These are phyloP conservation scores for Pterostichus niger DNA, from an alignment of 2,888 invertebrate genomes.

Conservation along the genomic window DNA sequence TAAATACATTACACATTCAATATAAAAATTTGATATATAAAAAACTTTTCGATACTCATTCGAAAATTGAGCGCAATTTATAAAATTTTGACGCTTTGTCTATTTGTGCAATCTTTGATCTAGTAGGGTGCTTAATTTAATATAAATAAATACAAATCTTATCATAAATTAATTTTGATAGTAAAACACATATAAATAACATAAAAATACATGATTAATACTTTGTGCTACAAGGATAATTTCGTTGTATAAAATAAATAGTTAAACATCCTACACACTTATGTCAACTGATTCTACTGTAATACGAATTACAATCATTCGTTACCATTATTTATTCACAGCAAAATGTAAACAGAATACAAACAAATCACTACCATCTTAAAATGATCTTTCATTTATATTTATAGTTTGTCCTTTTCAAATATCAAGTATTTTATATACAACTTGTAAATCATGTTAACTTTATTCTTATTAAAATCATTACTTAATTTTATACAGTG, in stretches of 20 bases:
- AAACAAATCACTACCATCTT: no score
- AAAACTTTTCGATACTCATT: slow-evolving; percentile 44
- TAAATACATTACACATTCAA: slow-evolving; percentile 29
- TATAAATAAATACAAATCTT: slow-evolving; percentile 60
- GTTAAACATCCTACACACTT: slow-evolving; percentile 52
- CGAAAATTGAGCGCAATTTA: slow-evolving; percentile 32
- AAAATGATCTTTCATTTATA: no score
- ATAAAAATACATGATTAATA: slow-evolving; percentile 61
- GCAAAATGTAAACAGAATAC: not conserved
- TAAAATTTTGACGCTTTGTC: slow-evolving; percentile 38
- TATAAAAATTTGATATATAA: slow-evolving; percentile 51
- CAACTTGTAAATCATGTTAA: no score
- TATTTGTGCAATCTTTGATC: slow-evolving; percentile 49
- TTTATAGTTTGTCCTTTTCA: no score
- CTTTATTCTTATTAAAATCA: no score
- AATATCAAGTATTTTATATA: no score
- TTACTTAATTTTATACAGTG: no score
- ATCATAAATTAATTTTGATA: slow-evolving; percentile 58
- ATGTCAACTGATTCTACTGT: slow-evolving; percentile 15
- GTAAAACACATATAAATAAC: slow-evolving; percentile 58
- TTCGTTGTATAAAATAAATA: slow-evolving; percentile 61
- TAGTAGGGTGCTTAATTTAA: slow-evolving; percentile 60
- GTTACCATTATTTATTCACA: not conserved
- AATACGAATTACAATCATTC: not conserved
- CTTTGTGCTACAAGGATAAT: slow-evolving; percentile 56